These are phyloP conservation scores for Globia sparganii DNA, from an alignment of 2,888 invertebrate species.

Conservation along the genomic window DNA sequence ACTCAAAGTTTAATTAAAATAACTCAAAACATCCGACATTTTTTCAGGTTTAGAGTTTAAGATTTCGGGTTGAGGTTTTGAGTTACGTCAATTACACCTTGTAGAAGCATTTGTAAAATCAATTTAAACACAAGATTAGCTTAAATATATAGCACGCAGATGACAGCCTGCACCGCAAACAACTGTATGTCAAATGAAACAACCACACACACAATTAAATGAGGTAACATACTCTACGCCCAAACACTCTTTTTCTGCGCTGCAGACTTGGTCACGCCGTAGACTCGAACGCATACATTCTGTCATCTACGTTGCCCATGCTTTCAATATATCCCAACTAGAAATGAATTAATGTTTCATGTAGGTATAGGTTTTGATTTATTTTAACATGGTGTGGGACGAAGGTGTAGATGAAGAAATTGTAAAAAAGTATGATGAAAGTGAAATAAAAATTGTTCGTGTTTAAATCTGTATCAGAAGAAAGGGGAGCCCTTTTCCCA, in stretches of 20 bases:
- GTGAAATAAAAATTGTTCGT: constrained; percentile 2
- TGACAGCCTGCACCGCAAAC: constrained; percentile 37
- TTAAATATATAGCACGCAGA: constrained; percentile 33
- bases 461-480: neutral
- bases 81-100: constrained; percentile 8
- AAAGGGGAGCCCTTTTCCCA: neutral
- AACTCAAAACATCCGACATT: constrained; percentile 2
- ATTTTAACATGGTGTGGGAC: neutral
- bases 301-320: constrained; percentile 30
- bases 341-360: constrained; percentile 32
- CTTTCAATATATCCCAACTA: constrained; percentile 41
- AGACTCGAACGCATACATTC: constrained; percentile 71
- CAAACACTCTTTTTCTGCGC: constrained; percentile 88
- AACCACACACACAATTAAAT: constrained; percentile 35
- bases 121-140: constrained; percentile 11
- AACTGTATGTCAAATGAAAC: constrained; percentile 24
- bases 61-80: neutral
- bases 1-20: constrained; percentile 26
- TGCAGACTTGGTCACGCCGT: constrained; percentile 87
- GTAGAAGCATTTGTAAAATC: constrained; percentile 16
- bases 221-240: constrained; percentile 42
- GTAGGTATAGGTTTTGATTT: constrained; percentile 11
- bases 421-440: constrained; percentile 3
- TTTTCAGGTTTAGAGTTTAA: neutral
- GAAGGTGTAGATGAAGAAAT: neutral